Conservation (phyloP, 1,140 invertebrate species). For the Nomia melanderi region DNA sequence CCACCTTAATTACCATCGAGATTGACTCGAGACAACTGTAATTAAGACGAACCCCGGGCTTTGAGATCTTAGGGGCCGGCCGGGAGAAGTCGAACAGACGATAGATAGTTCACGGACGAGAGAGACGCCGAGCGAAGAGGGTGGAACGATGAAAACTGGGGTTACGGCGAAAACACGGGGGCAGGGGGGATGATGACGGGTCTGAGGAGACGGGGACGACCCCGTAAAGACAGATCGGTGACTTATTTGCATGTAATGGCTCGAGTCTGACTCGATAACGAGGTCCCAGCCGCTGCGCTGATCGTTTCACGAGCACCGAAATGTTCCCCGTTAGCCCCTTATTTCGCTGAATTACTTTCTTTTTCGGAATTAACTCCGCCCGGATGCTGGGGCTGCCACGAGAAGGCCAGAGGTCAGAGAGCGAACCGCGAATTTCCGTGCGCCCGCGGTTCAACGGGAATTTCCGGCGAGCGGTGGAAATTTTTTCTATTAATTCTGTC, state of each 20-base stretch:
- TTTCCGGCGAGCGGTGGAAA: too few relatives aligned
- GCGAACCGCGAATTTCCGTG: too few relatives aligned
- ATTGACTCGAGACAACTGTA: slow-evolving; percentile 81
- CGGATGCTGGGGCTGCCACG: too few relatives aligned
- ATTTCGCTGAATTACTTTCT: not conserved
- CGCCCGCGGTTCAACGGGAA: too few relatives aligned
- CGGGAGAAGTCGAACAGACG: slow-evolving; percentile 41
- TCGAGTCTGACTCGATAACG: slow-evolving; percentile 66
- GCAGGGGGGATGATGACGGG: slow-evolving; percentile 42
- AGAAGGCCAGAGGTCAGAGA: too few relatives aligned
- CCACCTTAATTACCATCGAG: slow-evolving; percentile 79
- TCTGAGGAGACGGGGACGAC: slow-evolving; percentile 63
- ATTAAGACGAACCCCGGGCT: slow-evolving; percentile 79
- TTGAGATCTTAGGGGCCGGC: slow-evolving; percentile 71
- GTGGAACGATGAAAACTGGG: slow-evolving; percentile 20
- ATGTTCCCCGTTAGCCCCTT: not conserved
- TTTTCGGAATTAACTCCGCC: not conserved
- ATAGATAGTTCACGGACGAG: slow-evolving; percentile 42
- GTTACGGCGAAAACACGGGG: slow-evolving; percentile 33
- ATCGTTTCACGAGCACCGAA: slow-evolving; percentile 6
- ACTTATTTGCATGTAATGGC: slow-evolving; percentile 80
- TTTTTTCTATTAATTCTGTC: too few relatives aligned
- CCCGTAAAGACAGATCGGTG: slow-evolving; percentile 68
- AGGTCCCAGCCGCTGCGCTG: slow-evolving; percentile 40
- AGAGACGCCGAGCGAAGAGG: slow-evolving; percentile 40